These are phyloP conservation scores for Tanaodytes sp. DNA, from an alignment of 2,888 invertebrate species.

Conservation along the genomic window DNA sequence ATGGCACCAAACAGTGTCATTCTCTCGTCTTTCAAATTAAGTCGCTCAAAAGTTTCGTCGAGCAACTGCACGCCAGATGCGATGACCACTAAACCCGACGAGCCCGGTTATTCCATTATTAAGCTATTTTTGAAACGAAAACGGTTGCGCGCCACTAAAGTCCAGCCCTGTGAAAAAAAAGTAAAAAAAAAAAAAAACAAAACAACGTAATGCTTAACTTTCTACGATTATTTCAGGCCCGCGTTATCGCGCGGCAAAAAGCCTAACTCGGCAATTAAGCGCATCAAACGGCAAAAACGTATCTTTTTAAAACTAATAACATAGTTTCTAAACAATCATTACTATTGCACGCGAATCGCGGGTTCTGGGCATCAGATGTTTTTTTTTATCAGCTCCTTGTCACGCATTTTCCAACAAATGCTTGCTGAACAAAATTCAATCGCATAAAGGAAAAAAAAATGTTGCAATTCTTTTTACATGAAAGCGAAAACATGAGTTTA, in stretches of 20 bases:
- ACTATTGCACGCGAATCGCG: slow-evolving; percentile 14
- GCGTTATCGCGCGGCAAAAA: too few relatives aligned
- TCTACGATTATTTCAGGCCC: too few relatives aligned
- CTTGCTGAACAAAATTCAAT: too few relatives aligned
- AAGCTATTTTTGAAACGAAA: slow-evolving; percentile 17
- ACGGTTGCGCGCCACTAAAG: too few relatives aligned
- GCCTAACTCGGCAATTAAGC: slow-evolving; percentile 19
- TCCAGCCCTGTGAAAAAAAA: too few relatives aligned
- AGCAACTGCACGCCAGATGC: slow-evolving; percentile 34
- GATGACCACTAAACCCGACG: slow-evolving; percentile 9
- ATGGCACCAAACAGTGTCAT: slow-evolving; percentile 1
- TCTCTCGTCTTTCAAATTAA: background rate
- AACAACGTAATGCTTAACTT: too few relatives aligned
- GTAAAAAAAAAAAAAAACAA: too few relatives aligned
- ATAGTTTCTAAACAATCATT: slow-evolving; percentile 39
- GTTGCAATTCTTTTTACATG: slow-evolving; percentile 8
- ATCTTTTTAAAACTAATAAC: slow-evolving; percentile 29
- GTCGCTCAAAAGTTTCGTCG: background rate
- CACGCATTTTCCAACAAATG: too few relatives aligned
- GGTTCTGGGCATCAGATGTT: too few relatives aligned
- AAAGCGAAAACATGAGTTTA: slow-evolving; percentile 15
- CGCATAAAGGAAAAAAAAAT: too few relatives aligned
- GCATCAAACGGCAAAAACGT: slow-evolving; percentile 12
- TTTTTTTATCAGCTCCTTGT: too few relatives aligned
- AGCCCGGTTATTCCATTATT: slow-evolving; percentile 5